These are phyloP conservation scores for Nematopogon swammerdamellus DNA, from an alignment of 2,888 invertebrate species.

Conservation along the genomic window DNA sequence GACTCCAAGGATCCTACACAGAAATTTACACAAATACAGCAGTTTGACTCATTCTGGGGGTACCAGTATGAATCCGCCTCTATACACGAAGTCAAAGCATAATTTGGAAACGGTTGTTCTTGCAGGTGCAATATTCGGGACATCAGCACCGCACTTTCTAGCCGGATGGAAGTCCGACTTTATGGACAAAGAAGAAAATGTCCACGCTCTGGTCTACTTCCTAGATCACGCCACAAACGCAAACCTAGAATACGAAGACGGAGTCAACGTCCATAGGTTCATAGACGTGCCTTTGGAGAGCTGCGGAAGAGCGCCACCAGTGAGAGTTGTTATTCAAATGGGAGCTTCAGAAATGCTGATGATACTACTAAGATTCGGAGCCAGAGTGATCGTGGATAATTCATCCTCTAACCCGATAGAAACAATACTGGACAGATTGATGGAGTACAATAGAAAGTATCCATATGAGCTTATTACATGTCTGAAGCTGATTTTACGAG, in stretches of 20 bases:
- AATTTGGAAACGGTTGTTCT: no score
- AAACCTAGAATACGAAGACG: slow-evolving; percentile 53
- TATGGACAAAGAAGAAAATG: slow-evolving; percentile 71
- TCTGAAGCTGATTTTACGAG: slow-evolving; percentile 64
- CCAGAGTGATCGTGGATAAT: slow-evolving; percentile 55
- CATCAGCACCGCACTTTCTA: slow-evolving; percentile 74
- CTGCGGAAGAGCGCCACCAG: slow-evolving; percentile 69
- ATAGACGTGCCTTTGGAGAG: slow-evolving; percentile 81
- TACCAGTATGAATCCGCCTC: no score
- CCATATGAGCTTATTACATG: slow-evolving; percentile 69
- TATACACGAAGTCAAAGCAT: no score
- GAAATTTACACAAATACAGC: no score
- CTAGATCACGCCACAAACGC: slow-evolving; percentile 71
- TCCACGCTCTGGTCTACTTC: slow-evolving; percentile 73
- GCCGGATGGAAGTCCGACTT: slow-evolving; percentile 89
- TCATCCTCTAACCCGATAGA: slow-evolving; percentile 61
- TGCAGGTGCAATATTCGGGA: slow-evolving; percentile 77
- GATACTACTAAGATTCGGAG: slow-evolving; percentile 71
- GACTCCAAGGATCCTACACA: no score
- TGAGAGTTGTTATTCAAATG: slow-evolving; percentile 71
- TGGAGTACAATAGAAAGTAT: slow-evolving; percentile 60
- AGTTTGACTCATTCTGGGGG: no score
- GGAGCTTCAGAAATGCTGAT: slow-evolving; percentile 72
- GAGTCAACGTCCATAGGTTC: slow-evolving; percentile 48
- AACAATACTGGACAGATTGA: slow-evolving; percentile 62